Conservation (phyloP, 2,113 vertebrate species). For the Nerophis lumbriciformis region DNA sequence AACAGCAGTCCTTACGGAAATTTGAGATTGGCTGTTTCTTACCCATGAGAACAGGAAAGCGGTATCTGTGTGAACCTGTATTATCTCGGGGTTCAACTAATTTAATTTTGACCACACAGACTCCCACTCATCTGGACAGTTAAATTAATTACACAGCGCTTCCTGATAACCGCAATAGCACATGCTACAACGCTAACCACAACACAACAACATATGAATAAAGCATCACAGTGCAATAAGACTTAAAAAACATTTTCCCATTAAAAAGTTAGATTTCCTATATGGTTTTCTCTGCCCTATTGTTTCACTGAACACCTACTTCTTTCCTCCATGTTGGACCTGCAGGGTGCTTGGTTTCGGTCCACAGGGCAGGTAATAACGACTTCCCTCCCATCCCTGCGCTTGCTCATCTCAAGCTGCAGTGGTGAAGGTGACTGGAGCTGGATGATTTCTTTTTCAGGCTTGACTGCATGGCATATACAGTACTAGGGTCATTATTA, state of each 20-base stretch:
- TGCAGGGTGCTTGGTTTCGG: conserved; percentile 40
- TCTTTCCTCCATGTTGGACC: conserved; percentile 14
- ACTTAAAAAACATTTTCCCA: background rate
- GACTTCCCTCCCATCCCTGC: conserved; percentile 18
- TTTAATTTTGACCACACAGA: conserved; percentile 18
- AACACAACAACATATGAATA: background rate
- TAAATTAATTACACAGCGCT: conserved; percentile 10
- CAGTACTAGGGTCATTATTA: too few species aligned
- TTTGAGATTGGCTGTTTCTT: background rate
- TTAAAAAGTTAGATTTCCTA: background rate
- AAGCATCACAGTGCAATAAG: too few species aligned
- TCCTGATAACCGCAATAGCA: background rate
- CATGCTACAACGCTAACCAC: conserved; percentile 2
- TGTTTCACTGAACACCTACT: conserved; percentile 8
- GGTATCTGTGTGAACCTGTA: background rate
- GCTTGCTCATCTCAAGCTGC: conserved; percentile 26
- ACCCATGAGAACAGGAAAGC: background rate
- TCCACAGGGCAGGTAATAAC: conserved; percentile 50
- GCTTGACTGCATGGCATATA: too few species aligned
- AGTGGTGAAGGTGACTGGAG: conserved; percentile 53
- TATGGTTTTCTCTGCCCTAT: conserved; percentile 13
- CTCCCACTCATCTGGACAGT: conserved; percentile 17
- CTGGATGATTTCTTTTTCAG: conserved; percentile 39
- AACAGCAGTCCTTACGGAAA: background rate
- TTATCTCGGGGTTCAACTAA: conserved; percentile 8